phyloP scores from a whole-genome alignment of 2,797 vertebrate species.

The Apogon talboti region DNA sequence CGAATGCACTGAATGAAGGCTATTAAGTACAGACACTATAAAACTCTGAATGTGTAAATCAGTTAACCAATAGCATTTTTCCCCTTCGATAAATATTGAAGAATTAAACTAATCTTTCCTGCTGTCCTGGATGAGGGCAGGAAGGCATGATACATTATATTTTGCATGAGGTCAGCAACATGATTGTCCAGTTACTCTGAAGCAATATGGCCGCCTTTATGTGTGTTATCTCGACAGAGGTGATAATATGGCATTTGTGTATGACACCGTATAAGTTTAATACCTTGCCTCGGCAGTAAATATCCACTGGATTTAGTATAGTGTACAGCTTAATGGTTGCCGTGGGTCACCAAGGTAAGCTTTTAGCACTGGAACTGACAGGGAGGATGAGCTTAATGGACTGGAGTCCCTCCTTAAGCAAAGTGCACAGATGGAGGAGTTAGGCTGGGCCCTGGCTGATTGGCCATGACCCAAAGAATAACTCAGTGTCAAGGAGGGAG shows the following conservation, averaged over 20 bases:
- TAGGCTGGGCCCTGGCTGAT: constrained; percentile 36
- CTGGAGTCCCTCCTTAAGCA: constrained; percentile 60
- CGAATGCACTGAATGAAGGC: too few species aligned
- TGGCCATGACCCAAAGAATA: constrained; percentile 56
- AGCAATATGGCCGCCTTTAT: constrained; percentile 37
- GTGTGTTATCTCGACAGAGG: constrained; percentile 23
- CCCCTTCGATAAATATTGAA: background rate
- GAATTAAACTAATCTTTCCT: background rate
- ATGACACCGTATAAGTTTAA: constrained; percentile 64
- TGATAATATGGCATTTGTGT: constrained; percentile 62
- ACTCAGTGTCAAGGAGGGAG: constrained; percentile 46
- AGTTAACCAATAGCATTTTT: too few species aligned
- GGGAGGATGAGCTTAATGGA: constrained; percentile 63
- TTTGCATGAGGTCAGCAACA: constrained; percentile 16
- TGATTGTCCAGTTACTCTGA: constrained; percentile 1
- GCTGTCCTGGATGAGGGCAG: background rate
- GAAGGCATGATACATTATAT: constrained; percentile 13
- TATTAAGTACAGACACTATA: too few species aligned
- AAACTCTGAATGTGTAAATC: too few species aligned
- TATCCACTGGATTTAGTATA: constrained; percentile 54
- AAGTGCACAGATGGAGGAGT: constrained; percentile 47
- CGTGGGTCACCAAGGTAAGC: constrained; percentile 66
- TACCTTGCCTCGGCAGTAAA: constrained; percentile 58
- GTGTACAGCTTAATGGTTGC: constrained; percentile 64
- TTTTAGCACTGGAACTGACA: constrained; percentile 66